These are phyloP conservation scores for Sinocyclocheilus anophthalmus DNA, from an alignment of 2,113 vertebrate genomes.

Conservation along the genomic window DNA sequence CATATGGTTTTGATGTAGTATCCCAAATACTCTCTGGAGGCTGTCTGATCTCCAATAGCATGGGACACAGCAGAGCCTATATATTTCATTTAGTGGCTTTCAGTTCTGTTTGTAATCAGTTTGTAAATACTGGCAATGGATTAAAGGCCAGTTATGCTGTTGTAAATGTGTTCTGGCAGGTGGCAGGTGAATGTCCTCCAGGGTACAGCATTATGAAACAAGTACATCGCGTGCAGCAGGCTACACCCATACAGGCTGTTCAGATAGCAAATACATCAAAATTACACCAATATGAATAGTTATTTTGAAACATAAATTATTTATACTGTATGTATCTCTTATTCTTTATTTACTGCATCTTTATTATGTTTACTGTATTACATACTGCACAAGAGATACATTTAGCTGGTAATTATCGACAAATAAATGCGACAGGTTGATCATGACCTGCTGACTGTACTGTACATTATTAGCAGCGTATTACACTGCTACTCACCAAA, in stretches of 20 bases:
- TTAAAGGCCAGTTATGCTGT: not conserved
- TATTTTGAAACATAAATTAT: not conserved
- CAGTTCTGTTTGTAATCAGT: slow-evolving; percentile 3
- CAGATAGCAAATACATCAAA: not conserved
- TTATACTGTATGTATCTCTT: not conserved
- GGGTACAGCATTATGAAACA: not conserved
- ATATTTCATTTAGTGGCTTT: not conserved
- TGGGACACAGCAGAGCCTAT: not conserved
- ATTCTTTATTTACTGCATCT: not conserved
- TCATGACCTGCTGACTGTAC: too few species aligned
- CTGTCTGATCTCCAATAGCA: not conserved
- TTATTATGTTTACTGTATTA: not conserved
- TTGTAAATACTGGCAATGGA: slow-evolving; percentile 14
- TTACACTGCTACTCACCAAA: too few species aligned
- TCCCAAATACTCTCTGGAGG: slow-evolving; percentile 26
- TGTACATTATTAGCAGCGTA: too few species aligned
- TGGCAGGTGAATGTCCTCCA: slow-evolving; percentile 20
- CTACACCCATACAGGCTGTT: not conserved
- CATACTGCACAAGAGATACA: not conserved
- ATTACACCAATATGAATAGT: not conserved
- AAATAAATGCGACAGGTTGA: too few species aligned
- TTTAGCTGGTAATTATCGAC: not conserved
- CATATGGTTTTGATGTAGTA: not conserved
- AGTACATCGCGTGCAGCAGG: not conserved
- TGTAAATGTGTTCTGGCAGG: slow-evolving; percentile 16